phyloP scores from a whole-genome alignment of 2,888 invertebrate species.

The Emmelina monodactyla region DNA sequence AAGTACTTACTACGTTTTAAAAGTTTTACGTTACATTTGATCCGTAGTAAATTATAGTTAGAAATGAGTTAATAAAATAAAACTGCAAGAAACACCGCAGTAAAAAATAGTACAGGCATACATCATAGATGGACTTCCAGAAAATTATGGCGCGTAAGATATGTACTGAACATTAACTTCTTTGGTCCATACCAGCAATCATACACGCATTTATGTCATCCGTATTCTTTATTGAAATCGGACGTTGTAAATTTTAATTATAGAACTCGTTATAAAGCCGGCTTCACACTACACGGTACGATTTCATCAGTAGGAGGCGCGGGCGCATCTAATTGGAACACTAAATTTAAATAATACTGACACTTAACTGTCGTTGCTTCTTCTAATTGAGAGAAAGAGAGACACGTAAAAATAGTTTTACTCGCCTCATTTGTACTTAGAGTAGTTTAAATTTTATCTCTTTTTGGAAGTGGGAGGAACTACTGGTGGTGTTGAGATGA shows the following conservation, averaged over 20 bases:
- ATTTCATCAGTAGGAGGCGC: slow-evolving; percentile 56
- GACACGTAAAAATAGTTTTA: slow-evolving; percentile 65
- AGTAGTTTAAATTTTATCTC: slow-evolving; percentile 56
- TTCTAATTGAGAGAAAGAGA: slow-evolving; percentile 55
- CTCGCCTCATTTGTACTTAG: slow-evolving; percentile 57
- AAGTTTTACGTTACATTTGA: no score
- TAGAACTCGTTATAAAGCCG: slow-evolving; percentile 60
- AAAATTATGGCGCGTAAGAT: no score
- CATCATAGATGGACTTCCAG: no score
- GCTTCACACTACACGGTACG: slow-evolving; percentile 47
- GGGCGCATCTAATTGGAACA: slow-evolving; percentile 61
- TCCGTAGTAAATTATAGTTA: no score
- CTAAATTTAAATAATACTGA: slow-evolving; percentile 65
- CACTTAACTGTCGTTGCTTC: slow-evolving; percentile 53
- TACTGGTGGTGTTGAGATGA: no score
- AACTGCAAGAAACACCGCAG: no score
- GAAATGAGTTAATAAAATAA: no score
- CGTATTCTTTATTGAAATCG: slow-evolving; percentile 31
- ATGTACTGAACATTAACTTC: neutral
- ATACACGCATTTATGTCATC: slow-evolving; percentile 4
- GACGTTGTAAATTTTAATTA: slow-evolving; percentile 55
- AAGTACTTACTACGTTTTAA: no score
- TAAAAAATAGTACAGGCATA: no score
- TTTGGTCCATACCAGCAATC: neutral
- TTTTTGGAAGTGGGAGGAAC: no score